phyloP scores from a whole-genome alignment of 2,113 vertebrate species.

The Oreotrochilus melanogaster region DNA sequence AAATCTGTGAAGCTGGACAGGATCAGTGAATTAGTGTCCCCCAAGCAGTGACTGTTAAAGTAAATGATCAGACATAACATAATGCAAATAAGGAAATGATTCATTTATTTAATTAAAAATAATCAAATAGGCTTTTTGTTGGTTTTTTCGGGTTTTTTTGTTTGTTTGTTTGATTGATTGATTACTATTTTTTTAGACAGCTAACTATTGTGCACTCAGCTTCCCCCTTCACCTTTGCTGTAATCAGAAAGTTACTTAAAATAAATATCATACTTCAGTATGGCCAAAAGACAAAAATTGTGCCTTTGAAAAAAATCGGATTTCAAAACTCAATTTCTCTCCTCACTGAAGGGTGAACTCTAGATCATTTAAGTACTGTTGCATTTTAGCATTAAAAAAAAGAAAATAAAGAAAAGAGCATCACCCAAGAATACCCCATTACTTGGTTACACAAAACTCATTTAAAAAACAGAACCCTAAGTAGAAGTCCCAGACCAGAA shows the following conservation, averaged over 20 bases:
- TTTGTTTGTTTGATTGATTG: too few species aligned
- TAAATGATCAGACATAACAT: background rate
- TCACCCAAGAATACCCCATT: background rate
- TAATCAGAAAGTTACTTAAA: background rate
- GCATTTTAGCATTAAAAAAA: background rate
- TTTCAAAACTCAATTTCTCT: background rate
- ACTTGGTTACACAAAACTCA: background rate
- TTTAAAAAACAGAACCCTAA: background rate
- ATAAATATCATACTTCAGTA: background rate
- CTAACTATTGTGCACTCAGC: background rate
- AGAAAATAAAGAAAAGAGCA: accelerated
- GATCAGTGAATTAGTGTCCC: background rate
- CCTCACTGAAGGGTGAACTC: background rate
- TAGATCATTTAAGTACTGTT: background rate
- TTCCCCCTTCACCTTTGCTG: background rate
- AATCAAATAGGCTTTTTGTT: background rate
- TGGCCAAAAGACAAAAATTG: background rate
- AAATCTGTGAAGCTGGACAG: background rate
- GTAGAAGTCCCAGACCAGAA: background rate
- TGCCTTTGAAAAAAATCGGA: background rate
- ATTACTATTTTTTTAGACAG: background rate
- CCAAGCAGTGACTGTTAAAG: background rate
- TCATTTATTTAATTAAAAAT: background rate
- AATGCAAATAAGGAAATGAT: background rate
- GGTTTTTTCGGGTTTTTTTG: too few species aligned